Base-by-base conservation (phyloP, 2,113 vertebrate genomes). In the Phalacrocorax brasilianus region DNA sequence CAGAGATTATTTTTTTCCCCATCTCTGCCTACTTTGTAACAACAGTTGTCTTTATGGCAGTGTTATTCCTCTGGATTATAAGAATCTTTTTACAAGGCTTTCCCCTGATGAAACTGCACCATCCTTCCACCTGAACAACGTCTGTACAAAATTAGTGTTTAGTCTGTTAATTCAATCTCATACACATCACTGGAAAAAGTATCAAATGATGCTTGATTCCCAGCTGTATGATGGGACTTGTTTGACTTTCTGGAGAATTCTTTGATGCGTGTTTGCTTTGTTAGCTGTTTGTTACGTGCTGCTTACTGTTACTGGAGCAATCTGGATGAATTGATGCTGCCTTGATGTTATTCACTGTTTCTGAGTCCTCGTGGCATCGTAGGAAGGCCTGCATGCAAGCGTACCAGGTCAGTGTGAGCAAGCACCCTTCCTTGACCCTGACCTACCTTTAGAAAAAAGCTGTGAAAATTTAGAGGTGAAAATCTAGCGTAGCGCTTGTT, bases 111-210 rank as follows among this genome's bases (percentile, higher is more conserved):
- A 88, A 71, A 50, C 61, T 42, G n/a, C 18, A 44, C 75, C 79
- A 35, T 95, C 50, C 76, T 90, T 88, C 72, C 38, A 88, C 85
- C 89, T 85, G 81, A 93, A 35, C 85, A 91, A 53, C 85, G 67
- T 88, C 90, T 96, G 78, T 11, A 79, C 65, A 45, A 27, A 90
- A 95, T 93, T 35, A 83, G 59, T 5, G 13, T 50, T 89, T 59
- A 78, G 55, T 38, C 50, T 93, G 67, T 88, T 91, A 80, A 79
- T 80, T 77, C 53, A 40, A 6, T 85, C 35, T 55, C 0, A 0
- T 78, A 33, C 52, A 30, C 76, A 44, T 81, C 50, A 35, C 61
- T 84, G 89, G n/a, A 14, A 67, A 55, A 70, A 55, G 26, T 40
- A 53, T 77, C 59, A 83, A 61, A 55, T 40, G n/a, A 1, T 77